A percentile compares a stretch with the other conserved stretches of the same genome.
phyloP scores from a whole-genome alignment of 1,140 invertebrate species.

The Drosophila jambulina region DNA sequence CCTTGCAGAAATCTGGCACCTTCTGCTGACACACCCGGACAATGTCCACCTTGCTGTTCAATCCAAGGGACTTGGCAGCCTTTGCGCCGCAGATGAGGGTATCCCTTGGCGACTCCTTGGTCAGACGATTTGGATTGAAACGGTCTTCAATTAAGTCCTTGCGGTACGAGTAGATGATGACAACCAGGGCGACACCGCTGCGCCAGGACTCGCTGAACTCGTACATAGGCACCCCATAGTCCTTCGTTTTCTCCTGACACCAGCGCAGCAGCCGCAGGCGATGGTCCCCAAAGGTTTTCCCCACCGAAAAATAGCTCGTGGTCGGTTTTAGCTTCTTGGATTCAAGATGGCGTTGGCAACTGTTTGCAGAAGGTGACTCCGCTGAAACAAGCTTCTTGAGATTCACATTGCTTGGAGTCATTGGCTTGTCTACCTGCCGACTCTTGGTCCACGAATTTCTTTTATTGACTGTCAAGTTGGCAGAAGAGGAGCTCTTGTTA shows the following conservation, averaged over 20 bases:
- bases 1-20: constrained; percentile 16
- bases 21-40: not conserved
- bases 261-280: constrained; percentile 11
- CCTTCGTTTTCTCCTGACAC: constrained; percentile 32
- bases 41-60: constrained; percentile 6
- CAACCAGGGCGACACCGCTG: constrained; percentile 55
- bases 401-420: not conserved
- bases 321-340: not conserved
- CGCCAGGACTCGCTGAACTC: constrained; percentile 60
- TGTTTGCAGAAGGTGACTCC: too few species aligned
- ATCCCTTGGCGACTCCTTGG: not conserved
- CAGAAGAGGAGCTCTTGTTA: not conserved
- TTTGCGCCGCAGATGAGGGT: constrained; percentile 25
- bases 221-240: constrained; percentile 67
- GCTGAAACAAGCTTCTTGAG: too few species aligned
- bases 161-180: constrained; percentile 48
- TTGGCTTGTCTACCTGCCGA: not conserved
- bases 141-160: constrained; percentile 40
- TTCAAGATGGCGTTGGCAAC: not conserved
- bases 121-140: not conserved
- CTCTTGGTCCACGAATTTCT: not conserved
- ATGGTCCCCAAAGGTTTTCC: constrained; percentile 49
- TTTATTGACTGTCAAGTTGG: not conserved
- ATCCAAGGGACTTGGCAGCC: constrained; percentile 27
- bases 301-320: not conserved